Evolutionary conservation across 1,140 invertebrate species (phyloP).

Genomic region (Drosophila saltans): DNA sequence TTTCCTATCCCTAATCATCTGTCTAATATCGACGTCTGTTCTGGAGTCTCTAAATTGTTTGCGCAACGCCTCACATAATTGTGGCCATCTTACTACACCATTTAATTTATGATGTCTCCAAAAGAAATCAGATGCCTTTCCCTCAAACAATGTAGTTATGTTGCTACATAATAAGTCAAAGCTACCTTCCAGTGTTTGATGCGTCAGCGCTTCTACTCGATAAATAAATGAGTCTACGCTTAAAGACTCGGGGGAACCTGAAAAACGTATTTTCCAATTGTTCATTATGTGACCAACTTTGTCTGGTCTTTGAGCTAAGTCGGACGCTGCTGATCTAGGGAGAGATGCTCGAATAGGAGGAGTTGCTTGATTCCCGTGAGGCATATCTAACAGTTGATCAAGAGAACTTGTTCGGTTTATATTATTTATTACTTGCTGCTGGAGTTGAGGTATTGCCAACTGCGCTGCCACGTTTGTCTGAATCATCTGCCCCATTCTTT

Average conservation of each 20-base stretch:
- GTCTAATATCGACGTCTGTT: too few relatives aligned
- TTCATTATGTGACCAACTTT: background rate
- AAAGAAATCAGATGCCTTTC: too few relatives aligned
- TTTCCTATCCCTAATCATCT: too few relatives aligned
- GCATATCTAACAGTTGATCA: background rate
- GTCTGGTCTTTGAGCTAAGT: background rate
- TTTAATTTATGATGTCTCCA: too few relatives aligned
- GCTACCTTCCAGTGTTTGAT: too few relatives aligned
- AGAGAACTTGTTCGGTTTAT: background rate
- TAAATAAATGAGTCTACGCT: background rate
- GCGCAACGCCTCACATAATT: too few relatives aligned
- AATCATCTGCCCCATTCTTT: background rate
- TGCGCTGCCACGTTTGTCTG: background rate
- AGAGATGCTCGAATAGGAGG: background rate
- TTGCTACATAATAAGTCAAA: too few relatives aligned
- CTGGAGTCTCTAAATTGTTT: too few relatives aligned
- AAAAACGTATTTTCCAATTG: background rate
- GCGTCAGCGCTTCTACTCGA: background rate
- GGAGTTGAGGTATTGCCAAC: background rate
- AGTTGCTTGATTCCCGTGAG: background rate
- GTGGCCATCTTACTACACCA: too few relatives aligned
- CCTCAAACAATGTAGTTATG: too few relatives aligned
- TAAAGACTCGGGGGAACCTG: background rate
- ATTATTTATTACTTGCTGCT: background rate
- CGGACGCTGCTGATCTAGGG: background rate